Percentiles rank a stretch among this genome's conserved stretches.
phyloP scores from a whole-genome alignment of 2,888 invertebrate species.

The Hetaerina titia region DNA sequence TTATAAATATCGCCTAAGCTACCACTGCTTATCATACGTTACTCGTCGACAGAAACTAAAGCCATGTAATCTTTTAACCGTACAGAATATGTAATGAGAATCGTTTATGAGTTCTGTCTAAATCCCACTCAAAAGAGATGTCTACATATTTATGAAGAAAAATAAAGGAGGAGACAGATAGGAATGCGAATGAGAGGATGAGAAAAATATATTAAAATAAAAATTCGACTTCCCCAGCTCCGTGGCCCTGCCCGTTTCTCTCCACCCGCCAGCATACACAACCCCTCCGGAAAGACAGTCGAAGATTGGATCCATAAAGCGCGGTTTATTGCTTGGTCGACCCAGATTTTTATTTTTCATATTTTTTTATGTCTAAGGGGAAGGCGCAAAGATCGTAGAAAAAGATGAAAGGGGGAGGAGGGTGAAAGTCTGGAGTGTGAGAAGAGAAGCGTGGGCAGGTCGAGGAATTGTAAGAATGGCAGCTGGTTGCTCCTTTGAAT shows the following conservation, averaged over 20 bases:
- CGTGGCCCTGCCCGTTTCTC: not conserved
- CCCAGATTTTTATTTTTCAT: constrained; percentile 25
- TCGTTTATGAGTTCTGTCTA: not conserved
- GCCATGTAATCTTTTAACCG: not conserved
- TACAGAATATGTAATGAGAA: not conserved
- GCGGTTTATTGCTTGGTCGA: constrained; percentile 46
- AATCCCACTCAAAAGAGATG: not conserved
- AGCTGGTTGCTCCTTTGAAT: constrained; percentile 45
- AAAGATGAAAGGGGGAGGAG: not conserved
- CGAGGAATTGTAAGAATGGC: constrained; percentile 28
- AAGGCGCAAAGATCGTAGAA: not conserved
- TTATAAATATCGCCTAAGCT: no score
- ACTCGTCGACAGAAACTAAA: not conserved
- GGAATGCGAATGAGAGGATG: not conserved
- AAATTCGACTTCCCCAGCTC: not conserved
- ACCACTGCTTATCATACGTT: no score
- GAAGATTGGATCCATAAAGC: constrained; percentile 52
- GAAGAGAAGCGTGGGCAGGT: not conserved
- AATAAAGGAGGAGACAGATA: not conserved
- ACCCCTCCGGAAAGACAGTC: constrained; percentile 21
- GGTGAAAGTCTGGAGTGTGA: not conserved
- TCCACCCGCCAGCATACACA: not conserved
- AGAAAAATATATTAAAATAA: not conserved
- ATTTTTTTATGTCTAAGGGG: not conserved
- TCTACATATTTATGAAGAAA: not conserved